phyloP scores from a whole-genome alignment of 2,888 invertebrate genomes.

The Pegoplata infirma region DNA sequence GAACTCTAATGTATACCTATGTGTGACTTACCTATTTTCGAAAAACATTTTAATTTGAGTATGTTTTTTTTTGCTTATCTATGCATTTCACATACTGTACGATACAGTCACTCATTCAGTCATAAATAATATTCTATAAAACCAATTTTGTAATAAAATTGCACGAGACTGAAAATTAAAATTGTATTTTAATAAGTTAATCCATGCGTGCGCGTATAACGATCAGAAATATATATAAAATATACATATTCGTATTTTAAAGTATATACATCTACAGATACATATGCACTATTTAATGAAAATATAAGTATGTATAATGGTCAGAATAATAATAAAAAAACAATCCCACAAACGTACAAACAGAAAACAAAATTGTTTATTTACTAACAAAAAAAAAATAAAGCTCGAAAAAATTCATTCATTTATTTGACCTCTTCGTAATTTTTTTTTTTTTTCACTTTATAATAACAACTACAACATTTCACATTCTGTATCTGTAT shows the following conservation, averaged over 20 bases:
- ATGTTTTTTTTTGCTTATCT: slow-evolving; percentile 71
- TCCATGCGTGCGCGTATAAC: slow-evolving; percentile 71
- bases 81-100: slow-evolving; percentile 68
- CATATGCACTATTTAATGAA: slow-evolving; percentile 37
- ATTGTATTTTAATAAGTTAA: slow-evolving; percentile 77
- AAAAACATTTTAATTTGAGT: too few species aligned
- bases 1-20: too few species aligned
- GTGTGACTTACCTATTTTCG: background rate
- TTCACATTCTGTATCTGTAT: background rate
- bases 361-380: slow-evolving; percentile 48
- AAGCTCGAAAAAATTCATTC: slow-evolving; percentile 45
- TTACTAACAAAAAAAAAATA: slow-evolving; percentile 37
- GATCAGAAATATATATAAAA: slow-evolving; percentile 44
- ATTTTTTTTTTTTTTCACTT: slow-evolving; percentile 14
- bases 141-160: slow-evolving; percentile 76
- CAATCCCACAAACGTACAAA: background rate
- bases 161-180: slow-evolving; percentile 75
- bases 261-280: background rate
- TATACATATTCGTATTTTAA: slow-evolving; percentile 2
- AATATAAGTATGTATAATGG: slow-evolving; percentile 50
- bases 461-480: slow-evolving; percentile 21
- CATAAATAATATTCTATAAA: slow-evolving; percentile 67
- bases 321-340: slow-evolving; percentile 15
- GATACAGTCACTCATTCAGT: slow-evolving; percentile 23
- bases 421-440: slow-evolving; percentile 55